phyloP scores from a whole-genome alignment of 2,888 invertebrate genomes.

The Perithous albicinctus region DNA sequence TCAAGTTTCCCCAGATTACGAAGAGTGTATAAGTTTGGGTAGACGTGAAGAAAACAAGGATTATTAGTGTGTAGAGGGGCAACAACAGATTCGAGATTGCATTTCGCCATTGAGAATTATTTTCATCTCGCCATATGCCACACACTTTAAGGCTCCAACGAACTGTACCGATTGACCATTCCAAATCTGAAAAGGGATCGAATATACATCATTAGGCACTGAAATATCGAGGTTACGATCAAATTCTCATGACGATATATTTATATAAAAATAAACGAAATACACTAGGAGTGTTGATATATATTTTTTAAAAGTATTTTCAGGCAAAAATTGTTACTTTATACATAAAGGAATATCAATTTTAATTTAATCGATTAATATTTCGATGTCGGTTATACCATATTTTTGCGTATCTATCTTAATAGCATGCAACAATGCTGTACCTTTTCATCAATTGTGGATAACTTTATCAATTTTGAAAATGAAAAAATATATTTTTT shows the following conservation, averaged over 20 bases:
- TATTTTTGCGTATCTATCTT: too few species aligned
- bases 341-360: too few species aligned
- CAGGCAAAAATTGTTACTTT: too few species aligned
- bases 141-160: slow-evolving; percentile 49
- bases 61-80: slow-evolving; percentile 5
- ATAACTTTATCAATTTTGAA: too few species aligned
- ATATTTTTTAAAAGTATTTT: too few species aligned
- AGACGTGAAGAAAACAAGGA: slow-evolving; percentile 29
- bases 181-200: slow-evolving; percentile 50
- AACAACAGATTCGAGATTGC: slow-evolving; percentile 32
- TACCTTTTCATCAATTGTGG: too few species aligned
- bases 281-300: not conserved
- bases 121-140: slow-evolving; percentile 55
- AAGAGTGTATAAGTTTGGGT: slow-evolving; percentile 46
- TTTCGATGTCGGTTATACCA: too few species aligned
- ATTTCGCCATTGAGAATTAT: slow-evolving; percentile 7
- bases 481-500: too few species aligned
- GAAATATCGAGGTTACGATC: too few species aligned
- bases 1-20: slow-evolving; percentile 57
- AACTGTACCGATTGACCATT: slow-evolving; percentile 61
- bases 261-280: not conserved
- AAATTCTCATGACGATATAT: not conserved
- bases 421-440: too few species aligned
- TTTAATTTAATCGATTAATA: too few species aligned
- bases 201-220: not conserved